Evolutionary conservation across 2,888 invertebrate species (phyloP).

Genomic region (Sarcophaga rosellei): DNA sequence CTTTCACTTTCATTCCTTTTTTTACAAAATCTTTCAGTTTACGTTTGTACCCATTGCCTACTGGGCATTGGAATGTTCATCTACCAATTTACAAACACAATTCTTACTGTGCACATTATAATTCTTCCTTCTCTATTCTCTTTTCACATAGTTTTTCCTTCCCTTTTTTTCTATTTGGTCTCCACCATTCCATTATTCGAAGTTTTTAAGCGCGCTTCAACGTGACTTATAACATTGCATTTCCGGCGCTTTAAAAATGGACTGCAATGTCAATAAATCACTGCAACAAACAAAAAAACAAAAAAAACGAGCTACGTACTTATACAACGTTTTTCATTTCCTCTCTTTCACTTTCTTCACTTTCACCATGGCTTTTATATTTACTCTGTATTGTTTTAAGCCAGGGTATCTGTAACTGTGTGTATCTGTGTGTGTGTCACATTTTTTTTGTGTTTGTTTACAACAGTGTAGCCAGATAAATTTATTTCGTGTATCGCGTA

Average conservation of each 20-base stretch:
- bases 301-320: conserved; percentile 25
- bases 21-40: no score
- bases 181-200: neutral
- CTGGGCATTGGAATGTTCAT: neutral
- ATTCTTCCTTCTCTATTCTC: conserved; percentile 9
- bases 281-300: conserved; percentile 63
- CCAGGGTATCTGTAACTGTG: neutral
- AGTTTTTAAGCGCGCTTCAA: conserved; percentile 56
- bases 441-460: no score
- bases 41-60: neutral
- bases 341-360: neutral
- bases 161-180: conserved; percentile 6
- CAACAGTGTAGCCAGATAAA: conserved; percentile 7
- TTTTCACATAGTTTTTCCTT: neutral
- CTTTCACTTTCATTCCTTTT: no score
- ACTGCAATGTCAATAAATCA: conserved; percentile 75
- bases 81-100: neutral
- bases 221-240: conserved; percentile 65
- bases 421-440: no score
- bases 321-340: neutral
- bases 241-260: conserved; percentile 71
- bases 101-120: conserved; percentile 12
- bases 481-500: neutral
- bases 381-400: conserved; percentile 26
- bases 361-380: neutral